Percentiles rank a stretch among this genome's conserved stretches.
Conservation (phyloP, 2,888 invertebrate species). For the Agriopis marginaria region DNA sequence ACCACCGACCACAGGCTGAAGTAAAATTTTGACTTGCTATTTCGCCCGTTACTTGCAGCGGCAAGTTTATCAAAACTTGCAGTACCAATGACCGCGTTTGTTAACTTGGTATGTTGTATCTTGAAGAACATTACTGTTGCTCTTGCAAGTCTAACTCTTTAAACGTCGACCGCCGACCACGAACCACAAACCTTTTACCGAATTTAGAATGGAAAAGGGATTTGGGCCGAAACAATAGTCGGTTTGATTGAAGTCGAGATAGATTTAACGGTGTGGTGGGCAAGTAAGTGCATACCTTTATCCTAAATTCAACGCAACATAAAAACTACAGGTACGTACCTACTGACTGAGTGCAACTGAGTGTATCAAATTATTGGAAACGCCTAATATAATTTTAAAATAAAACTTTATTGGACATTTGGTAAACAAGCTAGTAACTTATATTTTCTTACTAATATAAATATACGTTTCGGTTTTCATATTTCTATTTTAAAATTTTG, state of each 20-base stretch:
- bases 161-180: constrained; percentile 13
- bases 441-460: no score
- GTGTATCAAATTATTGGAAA: background rate
- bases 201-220: constrained; percentile 30
- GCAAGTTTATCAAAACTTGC: background rate
- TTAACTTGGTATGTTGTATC: background rate
- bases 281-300: background rate
- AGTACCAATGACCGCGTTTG: background rate
- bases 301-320: background rate
- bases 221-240: constrained; percentile 22
- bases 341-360: no score
- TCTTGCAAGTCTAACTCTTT: background rate
- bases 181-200: constrained; percentile 35
- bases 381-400: no score
- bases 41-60: background rate
- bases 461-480: no score
- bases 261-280: constrained; percentile 8
- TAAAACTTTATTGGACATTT: no score
- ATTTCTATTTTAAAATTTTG: no score
- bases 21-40: background rate
- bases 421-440: no score
- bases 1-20: constrained; percentile 49
- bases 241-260: constrained; percentile 20
- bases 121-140: background rate
- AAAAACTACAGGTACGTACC: background rate